These are phyloP conservation scores for Lingula anatina DNA, from an alignment of 2,888 invertebrate genomes.

Conservation along the genomic window DNA sequence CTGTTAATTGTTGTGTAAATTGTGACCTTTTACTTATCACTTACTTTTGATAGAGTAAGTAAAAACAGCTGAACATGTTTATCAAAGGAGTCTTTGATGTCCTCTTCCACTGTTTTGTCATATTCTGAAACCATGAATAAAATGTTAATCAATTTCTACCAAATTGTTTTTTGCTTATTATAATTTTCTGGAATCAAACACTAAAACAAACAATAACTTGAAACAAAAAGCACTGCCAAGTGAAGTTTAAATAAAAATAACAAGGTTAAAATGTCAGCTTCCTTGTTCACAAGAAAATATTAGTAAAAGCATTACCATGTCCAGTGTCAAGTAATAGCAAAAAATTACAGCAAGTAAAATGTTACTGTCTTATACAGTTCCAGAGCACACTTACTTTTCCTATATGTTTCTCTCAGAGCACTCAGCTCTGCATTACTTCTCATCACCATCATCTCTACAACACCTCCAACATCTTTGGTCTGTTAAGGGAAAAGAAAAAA, in stretches of 20 bases:
- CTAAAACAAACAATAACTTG: too few relatives aligned
- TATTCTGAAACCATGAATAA: slow-evolving; percentile 20
- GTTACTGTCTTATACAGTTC: too few relatives aligned
- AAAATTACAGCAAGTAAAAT: too few relatives aligned
- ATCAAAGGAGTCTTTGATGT: slow-evolving; percentile 22
- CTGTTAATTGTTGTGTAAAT: too few relatives aligned
- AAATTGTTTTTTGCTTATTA: too few relatives aligned
- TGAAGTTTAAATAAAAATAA: too few relatives aligned
- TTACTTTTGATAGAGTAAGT: slow-evolving; percentile 24
- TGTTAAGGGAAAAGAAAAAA: slow-evolving; percentile 8
- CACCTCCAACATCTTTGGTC: slow-evolving; percentile 20
- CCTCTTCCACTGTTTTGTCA: slow-evolving; percentile 26
- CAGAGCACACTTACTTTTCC: slow-evolving; percentile 33
- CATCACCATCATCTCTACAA: slow-evolving; percentile 24
- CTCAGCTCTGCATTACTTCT: slow-evolving; percentile 17
- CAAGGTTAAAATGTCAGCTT: too few relatives aligned
- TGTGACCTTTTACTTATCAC: neutral
- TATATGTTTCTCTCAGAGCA: slow-evolving; percentile 28
- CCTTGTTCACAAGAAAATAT: too few relatives aligned
- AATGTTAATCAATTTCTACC: neutral
- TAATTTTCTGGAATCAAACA: too few relatives aligned
- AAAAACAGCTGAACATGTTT: slow-evolving; percentile 23
- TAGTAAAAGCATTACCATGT: too few relatives aligned
- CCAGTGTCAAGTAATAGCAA: too few relatives aligned
- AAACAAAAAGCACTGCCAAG: too few relatives aligned